A percentile compares a stretch with the other conserved stretches of the same genome.
Evolutionary conservation across 2,113 vertebrate genomes (phyloP).

Genomic region (Fukomys damarensis): DNA sequence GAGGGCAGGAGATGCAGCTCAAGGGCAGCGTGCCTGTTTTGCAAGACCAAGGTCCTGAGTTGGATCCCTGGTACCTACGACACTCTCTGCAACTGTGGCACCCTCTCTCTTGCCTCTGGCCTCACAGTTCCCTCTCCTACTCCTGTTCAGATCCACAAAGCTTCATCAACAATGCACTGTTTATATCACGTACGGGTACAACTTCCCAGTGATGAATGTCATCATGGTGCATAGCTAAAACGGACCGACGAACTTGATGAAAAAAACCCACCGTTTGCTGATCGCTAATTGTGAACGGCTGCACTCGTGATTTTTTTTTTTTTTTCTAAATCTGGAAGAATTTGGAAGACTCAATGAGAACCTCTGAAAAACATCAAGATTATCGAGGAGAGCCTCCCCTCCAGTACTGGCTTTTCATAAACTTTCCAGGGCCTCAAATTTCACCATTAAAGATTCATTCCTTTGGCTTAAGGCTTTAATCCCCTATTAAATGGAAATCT

Average conservation of each 20-base stretch:
- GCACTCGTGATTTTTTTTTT: rapidly evolving
- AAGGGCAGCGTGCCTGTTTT: too few relatives aligned
- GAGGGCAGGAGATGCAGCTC: too few relatives aligned
- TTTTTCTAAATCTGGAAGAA: not conserved
- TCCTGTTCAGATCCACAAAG: not conserved
- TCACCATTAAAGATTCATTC: slow-evolving; percentile 80
- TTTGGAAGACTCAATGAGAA: not conserved
- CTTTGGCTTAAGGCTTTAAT: slow-evolving; percentile 77
- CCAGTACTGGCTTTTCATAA: slow-evolving; percentile 4
- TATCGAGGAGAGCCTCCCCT: not conserved
- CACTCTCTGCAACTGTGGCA: not conserved
- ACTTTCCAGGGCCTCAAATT: slow-evolving; percentile 60
- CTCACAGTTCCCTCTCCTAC: not conserved
- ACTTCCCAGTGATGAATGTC: too few relatives aligned
- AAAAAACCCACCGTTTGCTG: not conserved
- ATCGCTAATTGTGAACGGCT: not conserved
- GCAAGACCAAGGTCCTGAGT: too few relatives aligned
- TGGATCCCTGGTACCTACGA: too few relatives aligned
- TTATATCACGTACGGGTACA: too few relatives aligned
- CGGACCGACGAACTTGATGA: too few relatives aligned
- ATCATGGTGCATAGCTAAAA: too few relatives aligned
- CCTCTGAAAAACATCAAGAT: not conserved
- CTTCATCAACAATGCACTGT: not conserved
- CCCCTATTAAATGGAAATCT: slow-evolving; percentile 78
- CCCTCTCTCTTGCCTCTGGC: not conserved